Evolutionary conservation across 2,113 vertebrate genomes (phyloP).

Genomic region (Crotalus helleri): DNA sequence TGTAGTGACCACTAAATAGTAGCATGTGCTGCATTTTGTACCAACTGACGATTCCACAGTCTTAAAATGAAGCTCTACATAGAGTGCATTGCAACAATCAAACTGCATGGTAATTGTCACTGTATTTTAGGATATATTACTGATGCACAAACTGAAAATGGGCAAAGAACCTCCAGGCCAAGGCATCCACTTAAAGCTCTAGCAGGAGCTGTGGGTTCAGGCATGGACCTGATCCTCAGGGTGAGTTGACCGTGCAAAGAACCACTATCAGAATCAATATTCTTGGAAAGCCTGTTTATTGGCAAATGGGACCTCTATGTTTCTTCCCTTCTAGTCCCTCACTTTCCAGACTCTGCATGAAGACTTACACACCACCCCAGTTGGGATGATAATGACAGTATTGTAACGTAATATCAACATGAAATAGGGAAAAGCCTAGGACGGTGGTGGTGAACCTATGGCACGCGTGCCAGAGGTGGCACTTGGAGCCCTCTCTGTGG

Average conservation of each 20-base stretch:
- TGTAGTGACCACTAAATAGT: not conserved
- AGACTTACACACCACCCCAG: not conserved
- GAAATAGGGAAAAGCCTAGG: not conserved
- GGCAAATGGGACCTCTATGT: not conserved
- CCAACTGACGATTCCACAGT: not conserved
- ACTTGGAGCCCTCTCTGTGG: no score
- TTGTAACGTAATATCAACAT: not conserved
- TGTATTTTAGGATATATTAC: not conserved
- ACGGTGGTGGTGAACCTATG: no score
- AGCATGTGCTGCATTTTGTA: not conserved
- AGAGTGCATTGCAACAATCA: not conserved
- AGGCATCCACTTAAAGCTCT: not conserved
- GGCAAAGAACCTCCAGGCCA: not conserved
- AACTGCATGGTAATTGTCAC: not conserved
- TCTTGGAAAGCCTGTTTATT: not conserved
- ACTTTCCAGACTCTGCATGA: not conserved
- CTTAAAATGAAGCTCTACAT: not conserved
- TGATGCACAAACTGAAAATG: not conserved
- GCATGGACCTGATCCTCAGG: not conserved
- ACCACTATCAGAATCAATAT: not conserved
- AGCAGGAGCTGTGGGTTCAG: not conserved
- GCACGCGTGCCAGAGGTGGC: no score
- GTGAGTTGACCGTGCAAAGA: not conserved
- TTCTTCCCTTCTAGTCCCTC: not conserved
- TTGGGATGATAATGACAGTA: not conserved